These are phyloP conservation scores for Metacarcinus magister DNA, from an alignment of 2,888 invertebrate genomes.

Conservation along the genomic window DNA sequence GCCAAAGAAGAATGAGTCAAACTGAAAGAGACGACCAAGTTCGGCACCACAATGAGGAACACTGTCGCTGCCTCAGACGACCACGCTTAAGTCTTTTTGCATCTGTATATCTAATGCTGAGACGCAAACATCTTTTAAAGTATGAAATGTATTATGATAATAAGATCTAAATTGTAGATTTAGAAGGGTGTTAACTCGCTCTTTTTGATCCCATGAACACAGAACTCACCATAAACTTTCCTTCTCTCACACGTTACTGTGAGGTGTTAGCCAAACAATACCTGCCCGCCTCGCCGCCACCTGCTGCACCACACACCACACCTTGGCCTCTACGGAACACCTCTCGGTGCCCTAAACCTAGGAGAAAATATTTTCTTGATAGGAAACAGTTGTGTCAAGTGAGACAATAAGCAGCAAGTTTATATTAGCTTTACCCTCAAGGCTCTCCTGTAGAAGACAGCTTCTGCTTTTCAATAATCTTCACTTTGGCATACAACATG, in stretches of 20 bases:
- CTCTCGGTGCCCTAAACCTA: background rate
- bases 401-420: background rate
- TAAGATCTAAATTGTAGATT: background rate
- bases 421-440: background rate
- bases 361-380: background rate
- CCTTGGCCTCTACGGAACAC: background rate
- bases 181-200: background rate
- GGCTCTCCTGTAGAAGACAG: background rate
- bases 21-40: background rate
- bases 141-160: background rate
- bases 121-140: background rate
- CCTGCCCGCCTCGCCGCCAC: background rate
- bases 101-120: background rate
- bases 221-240: background rate
- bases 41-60: background rate
- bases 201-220: background rate
- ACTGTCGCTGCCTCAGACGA: background rate
- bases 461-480: background rate
- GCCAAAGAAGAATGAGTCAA: background rate
- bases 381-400: background rate
- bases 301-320: background rate
- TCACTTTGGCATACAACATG: background rate
- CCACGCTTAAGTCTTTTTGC: background rate
- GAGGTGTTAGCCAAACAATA: background rate
- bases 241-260: background rate